These are phyloP conservation scores for Nasonia oneida DNA, from an alignment of 2,888 invertebrate species.

Conservation along the genomic window DNA sequence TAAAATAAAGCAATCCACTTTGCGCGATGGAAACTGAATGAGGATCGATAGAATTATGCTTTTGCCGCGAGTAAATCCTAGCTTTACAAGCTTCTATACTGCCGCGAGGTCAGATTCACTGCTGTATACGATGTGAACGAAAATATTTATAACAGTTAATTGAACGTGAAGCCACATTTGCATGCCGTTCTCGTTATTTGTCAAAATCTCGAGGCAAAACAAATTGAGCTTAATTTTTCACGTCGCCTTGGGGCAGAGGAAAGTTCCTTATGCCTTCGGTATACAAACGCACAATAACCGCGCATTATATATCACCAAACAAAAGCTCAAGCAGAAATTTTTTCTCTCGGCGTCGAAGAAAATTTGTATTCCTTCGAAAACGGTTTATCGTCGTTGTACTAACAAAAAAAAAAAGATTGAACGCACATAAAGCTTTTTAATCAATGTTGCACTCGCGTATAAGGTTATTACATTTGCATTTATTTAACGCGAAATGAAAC, in stretches of 20 bases:
- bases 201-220: conserved; percentile 49
- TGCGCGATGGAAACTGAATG: conserved; percentile 54
- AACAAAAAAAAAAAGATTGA: background rate
- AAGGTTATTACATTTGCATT: background rate
- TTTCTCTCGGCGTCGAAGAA: conserved; percentile 38
- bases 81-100: background rate
- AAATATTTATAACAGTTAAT: conserved; percentile 2
- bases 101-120: background rate
- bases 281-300: conserved; percentile 16
- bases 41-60: conserved; percentile 59
- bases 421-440: background rate
- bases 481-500: background rate
- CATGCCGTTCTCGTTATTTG: conserved; percentile 47
- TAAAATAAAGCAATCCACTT: conserved; percentile 62
- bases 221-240: conserved; percentile 55
- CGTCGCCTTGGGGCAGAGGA: background rate
- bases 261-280: conserved; percentile 34
- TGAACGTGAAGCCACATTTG: conserved; percentile 41
- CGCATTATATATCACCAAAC: conserved; percentile 47
- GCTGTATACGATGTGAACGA: too few species aligned
- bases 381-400: background rate
- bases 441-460: background rate
- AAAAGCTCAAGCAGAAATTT: conserved; percentile 45
- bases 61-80: conserved; percentile 49
- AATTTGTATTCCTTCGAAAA: conserved; percentile 33